Conservation (phyloP, 2,797 vertebrate genomes). For the Pseudomugil gertrudae region DNA sequence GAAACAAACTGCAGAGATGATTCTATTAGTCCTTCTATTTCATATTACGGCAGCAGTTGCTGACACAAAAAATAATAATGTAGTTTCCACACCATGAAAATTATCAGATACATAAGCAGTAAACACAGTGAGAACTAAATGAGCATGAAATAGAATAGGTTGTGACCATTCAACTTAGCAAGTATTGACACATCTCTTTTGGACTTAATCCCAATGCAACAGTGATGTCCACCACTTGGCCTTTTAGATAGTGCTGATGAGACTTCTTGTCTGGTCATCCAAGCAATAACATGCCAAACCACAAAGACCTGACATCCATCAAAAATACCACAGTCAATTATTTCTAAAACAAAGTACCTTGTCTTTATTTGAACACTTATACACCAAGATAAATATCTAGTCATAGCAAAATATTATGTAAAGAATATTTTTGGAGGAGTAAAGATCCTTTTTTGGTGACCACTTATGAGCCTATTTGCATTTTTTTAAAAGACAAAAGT, state of each 20-base stretch:
- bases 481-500: too few species aligned
- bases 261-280: slow-evolving; percentile 65
- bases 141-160: slow-evolving; percentile 50
- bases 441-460: too few species aligned
- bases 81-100: slow-evolving; percentile 9
- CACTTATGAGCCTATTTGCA: too few species aligned
- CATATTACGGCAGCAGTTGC: background rate
- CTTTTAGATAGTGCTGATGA: slow-evolving; percentile 62
- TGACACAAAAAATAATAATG: background rate
- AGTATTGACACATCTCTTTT: slow-evolving; percentile 67
- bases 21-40: too few species aligned
- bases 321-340: slow-evolving; percentile 45
- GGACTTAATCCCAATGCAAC: slow-evolving; percentile 67
- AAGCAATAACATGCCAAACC: slow-evolving; percentile 27
- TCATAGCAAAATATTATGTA: too few species aligned
- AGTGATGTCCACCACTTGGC: slow-evolving; percentile 41
- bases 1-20: background rate
- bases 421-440: too few species aligned
- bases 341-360: slow-evolving; percentile 53
- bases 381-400: too few species aligned
- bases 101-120: slow-evolving; percentile 27
- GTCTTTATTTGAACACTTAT: slow-evolving; percentile 43
- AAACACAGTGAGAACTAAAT: slow-evolving; percentile 56
- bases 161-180: slow-evolving; percentile 71
- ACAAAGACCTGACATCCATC: slow-evolving; percentile 29